Evolutionary conservation across 2,888 invertebrate genomes (phyloP), one percentile per base, ranked within the genome.

Genomic region (Patella depressa): DNA sequence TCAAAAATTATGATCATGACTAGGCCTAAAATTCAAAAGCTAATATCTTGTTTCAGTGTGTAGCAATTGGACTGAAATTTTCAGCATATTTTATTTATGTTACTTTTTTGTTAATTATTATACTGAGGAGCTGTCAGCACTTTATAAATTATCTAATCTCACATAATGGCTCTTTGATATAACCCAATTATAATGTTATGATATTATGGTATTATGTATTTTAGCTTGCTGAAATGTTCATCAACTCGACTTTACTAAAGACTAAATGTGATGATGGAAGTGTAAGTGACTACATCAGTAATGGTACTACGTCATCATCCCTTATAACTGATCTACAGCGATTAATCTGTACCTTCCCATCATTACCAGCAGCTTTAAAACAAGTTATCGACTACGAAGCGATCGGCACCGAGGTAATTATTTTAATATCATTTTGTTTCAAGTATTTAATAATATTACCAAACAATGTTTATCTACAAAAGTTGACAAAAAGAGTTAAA

Each of bases 291-390:
- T 84, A 79, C 76, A 76, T 84, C 76, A 78, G 81, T 17, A 73
- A 78, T 29, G 54, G 45, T 11, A 76, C 78, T 5, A 53, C 72
- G 11, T 69, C 71, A 7, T 71, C 76, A n/a, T 53, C 54, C 3
- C 53, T 82, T 14, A 74, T 80, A 3, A 71, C 19, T 19, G 78
- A 81, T 34, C 73, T 85, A 19, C 75, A 75, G 29, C 80, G 79
- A 2, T 70, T 84, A n/a, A 74, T 85, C 72, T 85, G 85, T 72
- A 77, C 81, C 71, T 70, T 74, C 53, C 70, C 65, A 57, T 59
- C 75, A 17, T 70, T 80, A 7, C 75, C 80, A 0, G 55, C 69
- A 3, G 73, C 72, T 3, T 75, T 78, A 45, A 17, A 55, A 7
- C 72, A 59, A 53, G 73, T 77, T 54, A 70, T 78, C 11, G 80